Evolutionary conservation across 1,140 invertebrate genomes (phyloP).

Genomic region (Diuraphis noxia): DNA sequence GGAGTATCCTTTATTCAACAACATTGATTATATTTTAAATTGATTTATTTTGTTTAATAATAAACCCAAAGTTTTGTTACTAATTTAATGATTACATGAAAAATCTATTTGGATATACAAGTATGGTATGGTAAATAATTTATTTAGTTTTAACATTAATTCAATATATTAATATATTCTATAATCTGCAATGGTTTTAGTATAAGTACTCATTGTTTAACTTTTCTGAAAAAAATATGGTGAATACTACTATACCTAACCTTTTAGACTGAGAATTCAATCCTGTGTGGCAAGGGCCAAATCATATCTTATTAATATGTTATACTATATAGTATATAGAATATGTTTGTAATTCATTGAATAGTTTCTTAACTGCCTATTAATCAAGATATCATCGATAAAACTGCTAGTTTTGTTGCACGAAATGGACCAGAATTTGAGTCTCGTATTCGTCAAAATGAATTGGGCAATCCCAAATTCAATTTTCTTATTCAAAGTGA

Average conservation of each 20-base stretch:
- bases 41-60: background rate
- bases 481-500: constrained; percentile 96
- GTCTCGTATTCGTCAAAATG: constrained; percentile 92
- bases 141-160: too few relatives aligned
- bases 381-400: constrained; percentile 91
- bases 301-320: background rate
- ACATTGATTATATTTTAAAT: background rate
- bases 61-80: background rate
- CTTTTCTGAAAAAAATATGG: background rate
- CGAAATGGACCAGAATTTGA: constrained; percentile 99
- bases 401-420: constrained; percentile 97
- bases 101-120: background rate
- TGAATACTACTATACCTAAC: background rate
- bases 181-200: too few relatives aligned
- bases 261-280: background rate
- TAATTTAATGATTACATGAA: background rate
- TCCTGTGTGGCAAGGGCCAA: background rate
- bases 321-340: background rate
- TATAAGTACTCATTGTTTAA: background rate
- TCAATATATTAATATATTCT: too few relatives aligned
- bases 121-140: background rate
- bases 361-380: constrained; percentile 45
- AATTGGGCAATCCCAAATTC: constrained; percentile 96
- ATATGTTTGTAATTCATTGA: background rate
- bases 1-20: constrained; percentile 84